Evolutionary conservation across 2,797 vertebrate species (phyloP).

Genomic region (Hydrolagus colliei): DNA sequence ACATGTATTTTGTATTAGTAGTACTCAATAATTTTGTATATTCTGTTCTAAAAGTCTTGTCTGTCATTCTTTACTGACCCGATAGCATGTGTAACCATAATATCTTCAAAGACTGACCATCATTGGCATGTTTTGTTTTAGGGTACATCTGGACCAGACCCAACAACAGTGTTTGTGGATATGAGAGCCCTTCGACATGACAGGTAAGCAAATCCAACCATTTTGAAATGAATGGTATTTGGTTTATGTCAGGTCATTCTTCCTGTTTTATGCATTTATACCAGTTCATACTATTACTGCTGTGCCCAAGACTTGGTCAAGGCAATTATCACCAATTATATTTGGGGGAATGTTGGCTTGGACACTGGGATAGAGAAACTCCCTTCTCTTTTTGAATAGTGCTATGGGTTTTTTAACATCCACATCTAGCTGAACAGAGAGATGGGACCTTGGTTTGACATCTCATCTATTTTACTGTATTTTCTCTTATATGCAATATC

Average conservation of each 20-base stretch:
- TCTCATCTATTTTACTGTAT: no score
- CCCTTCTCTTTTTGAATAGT: no score
- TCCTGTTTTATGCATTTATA: background rate
- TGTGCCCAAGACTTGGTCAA: no score
- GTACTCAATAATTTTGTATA: background rate
- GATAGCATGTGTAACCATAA: background rate
- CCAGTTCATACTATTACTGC: background rate
- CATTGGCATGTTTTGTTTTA: slow-evolving; percentile 43
- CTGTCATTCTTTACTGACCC: background rate
- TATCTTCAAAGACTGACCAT: background rate
- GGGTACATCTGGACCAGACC: slow-evolving; percentile 90
- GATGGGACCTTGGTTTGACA: no score
- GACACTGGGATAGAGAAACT: no score
- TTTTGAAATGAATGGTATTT: background rate
- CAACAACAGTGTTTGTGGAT: slow-evolving; percentile 90
- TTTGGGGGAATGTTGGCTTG: no score
- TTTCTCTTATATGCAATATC: no score
- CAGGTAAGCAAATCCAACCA: slow-evolving; percentile 55
- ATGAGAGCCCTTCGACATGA: slow-evolving; percentile 90
- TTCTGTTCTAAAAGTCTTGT: background rate
- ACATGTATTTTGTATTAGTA: background rate
- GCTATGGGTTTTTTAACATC: no score
- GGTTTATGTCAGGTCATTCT: background rate
- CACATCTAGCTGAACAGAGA: no score
- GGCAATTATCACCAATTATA: no score